Evolutionary conservation across 2,797 vertebrate species (phyloP).

Genomic region (Scleropages formosus): DNA sequence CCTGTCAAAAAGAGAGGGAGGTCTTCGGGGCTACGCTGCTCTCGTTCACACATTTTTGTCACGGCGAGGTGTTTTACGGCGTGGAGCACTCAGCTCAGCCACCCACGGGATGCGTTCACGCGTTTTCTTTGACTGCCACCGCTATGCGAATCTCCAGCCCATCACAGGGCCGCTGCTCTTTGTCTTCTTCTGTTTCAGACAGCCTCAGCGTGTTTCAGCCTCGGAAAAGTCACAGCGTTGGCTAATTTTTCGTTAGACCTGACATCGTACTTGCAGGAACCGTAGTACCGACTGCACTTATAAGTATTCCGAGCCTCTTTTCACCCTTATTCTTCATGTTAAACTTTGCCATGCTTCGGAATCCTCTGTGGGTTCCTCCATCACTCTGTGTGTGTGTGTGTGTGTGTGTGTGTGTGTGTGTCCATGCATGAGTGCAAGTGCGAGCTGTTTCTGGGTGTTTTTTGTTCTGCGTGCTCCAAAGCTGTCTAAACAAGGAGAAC

Average conservation of each 20-base stretch:
- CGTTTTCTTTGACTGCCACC: conserved; percentile 33
- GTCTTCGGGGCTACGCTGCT: conserved; percentile 21
- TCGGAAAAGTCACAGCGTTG: not conserved
- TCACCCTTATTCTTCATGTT: not conserved
- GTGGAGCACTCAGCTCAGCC: not conserved
- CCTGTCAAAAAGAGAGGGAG: conserved; percentile 33
- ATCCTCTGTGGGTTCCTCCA: not conserved
- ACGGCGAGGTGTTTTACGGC: not conserved
- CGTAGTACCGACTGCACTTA: conserved; percentile 7
- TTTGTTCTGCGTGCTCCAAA: conserved; percentile 37
- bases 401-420: not conserved
- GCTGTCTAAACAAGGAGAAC: conserved; percentile 51
- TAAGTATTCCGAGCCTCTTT: not conserved
- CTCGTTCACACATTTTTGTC: not conserved
- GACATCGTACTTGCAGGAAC: conserved; percentile 32
- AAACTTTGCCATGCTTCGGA: not conserved
- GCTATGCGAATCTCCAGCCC: conserved; percentile 1
- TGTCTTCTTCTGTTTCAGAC: conserved; percentile 34
- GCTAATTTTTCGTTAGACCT: conserved; percentile 25
- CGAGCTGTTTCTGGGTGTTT: conserved; percentile 2
- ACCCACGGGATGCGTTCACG: conserved; percentile 1
- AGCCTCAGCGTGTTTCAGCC: conserved; percentile 32
- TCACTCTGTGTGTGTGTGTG: not conserved
- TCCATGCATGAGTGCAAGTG: not conserved
- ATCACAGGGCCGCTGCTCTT: not conserved